Base-by-base conservation (phyloP, 2,113 vertebrate species). In the Xiphophorus couchianus region DNA sequence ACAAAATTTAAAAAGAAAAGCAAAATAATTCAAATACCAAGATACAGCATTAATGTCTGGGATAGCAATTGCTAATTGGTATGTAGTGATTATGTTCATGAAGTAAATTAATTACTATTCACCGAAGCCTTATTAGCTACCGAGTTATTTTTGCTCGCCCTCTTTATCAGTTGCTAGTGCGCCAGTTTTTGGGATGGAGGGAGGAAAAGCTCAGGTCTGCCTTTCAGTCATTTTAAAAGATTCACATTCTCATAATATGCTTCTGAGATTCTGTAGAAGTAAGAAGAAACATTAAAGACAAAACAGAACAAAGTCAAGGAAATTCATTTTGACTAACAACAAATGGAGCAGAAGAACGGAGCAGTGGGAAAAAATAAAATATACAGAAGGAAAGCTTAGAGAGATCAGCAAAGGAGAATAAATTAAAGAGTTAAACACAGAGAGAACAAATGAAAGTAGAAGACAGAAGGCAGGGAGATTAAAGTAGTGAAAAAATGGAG, bases 201-300 rank as follows among this genome's bases (percentile, higher is more conserved):
- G 72, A 94, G 76, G 73, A 88, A 78, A 70, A 91, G 87, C 74
- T 92, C 92, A 62, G 77, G 62, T 88, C 89, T 88, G 84, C 85
- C 82, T 79, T 76, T 91, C 69, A 90, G 82, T 73, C 93, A 87
- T 86, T 88, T 95, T 86, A 92, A 93, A 85, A 95, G 86, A 81
- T 95, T 96, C 87, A 94, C 67, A 60, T 96, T 96, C 91, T 95
- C 94, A 83, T 89, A 96, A 77, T 80, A 73, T 37, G 88, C 42
- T 74, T 74, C 37, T 65, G 74, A 87, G 87, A 93, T 79, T 84
- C 94, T 96, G 87, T 85, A 33, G 37, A 42, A 80, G 39, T 1
- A 84, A 51, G 44, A 33, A 79, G 58, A 76, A 42, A 39, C 71
- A 60, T 15, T 71, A 33, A 78, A 67, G 4, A 74, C 58, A 71